Evolutionary conservation across 2,113 vertebrate genomes (phyloP), one percentile per base, ranked within the genome.

Genomic region (Ibidorhyncha struthersii): DNA sequence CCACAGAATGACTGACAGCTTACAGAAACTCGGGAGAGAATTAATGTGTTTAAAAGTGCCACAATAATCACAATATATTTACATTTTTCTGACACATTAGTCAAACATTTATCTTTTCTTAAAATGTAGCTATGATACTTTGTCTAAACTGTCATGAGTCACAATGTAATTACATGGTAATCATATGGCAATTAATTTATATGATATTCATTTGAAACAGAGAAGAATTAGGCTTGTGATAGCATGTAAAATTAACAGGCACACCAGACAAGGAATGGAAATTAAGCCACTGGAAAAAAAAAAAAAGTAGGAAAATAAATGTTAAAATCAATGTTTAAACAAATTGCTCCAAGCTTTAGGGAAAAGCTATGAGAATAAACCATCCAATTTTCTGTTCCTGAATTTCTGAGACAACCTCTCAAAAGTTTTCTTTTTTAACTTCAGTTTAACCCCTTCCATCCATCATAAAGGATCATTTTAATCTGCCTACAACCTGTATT

Each of bases 141-240:
- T 97, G 93, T 98, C 95, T 97, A 94, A 98, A 96, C 93, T 96
- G 95, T 96, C 97, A 98, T 96, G 97, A 98, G 93, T 97, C 98
- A 97, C 95, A 96, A 95, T 93, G 96, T 98, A 98, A 98, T 98
- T 98, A 97, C 96, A 98, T 97, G 96, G 96, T 97, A 98, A 98
- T 98, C 97, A 97, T 97, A 97, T 93, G 95, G 98, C 97, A 98
- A 98, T 98, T 98, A 98, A 98, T 98, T 97, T 97, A 96, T 97
- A 97, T 83, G 83, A 98, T 98, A 97, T 97, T 97, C 97, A 97
- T 97, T 97, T 96, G 95, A 96, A 97, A 97, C 61, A 80, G 95
- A 94, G 95, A 93, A 96, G 96, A 97, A 98, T 96, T 96, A 98
- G 93, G 82, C 90, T 96, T 89, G 87, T 96, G 91, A 97, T 93